Evolutionary conservation across 1,140 invertebrate species (phyloP).

Genomic region (Euglossa dilemma): DNA sequence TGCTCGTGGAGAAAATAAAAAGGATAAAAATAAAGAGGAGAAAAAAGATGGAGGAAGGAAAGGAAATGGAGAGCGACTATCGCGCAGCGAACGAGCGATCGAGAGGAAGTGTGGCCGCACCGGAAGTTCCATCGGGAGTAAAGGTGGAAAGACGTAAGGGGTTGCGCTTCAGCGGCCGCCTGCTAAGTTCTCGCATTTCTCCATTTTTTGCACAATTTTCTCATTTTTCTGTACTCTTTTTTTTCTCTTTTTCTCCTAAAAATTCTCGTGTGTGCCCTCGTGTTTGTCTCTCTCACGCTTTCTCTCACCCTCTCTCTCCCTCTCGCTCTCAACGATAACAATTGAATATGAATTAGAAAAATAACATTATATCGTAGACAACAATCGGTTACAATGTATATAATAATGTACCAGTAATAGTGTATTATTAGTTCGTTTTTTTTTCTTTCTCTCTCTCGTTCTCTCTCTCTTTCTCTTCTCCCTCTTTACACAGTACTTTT

Average conservation of each 20-base stretch:
- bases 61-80: neutral
- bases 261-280: slow-evolving; percentile 24
- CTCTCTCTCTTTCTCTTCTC: slow-evolving; percentile 39
- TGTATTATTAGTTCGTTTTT: slow-evolving; percentile 55
- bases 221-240: too few species aligned
- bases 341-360: slow-evolving; percentile 83
- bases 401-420: slow-evolving; percentile 70
- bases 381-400: slow-evolving; percentile 81
- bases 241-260: neutral
- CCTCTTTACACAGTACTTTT: slow-evolving; percentile 63
- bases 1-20: neutral
- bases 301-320: slow-evolving; percentile 31
- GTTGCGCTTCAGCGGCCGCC: slow-evolving; percentile 10
- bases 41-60: neutral
- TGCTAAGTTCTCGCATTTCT: neutral
- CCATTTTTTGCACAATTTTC: too few species aligned
- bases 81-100: slow-evolving; percentile 3
- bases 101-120: neutral
- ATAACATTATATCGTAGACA: slow-evolving; percentile 83
- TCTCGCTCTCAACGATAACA: slow-evolving; percentile 81
- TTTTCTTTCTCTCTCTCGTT: slow-evolving; percentile 8
- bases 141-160: slow-evolving; percentile 10
- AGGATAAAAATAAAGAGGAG: neutral
- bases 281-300: slow-evolving; percentile 20
- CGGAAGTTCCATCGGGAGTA: slow-evolving; percentile 18